Conservation (phyloP, 2,113 vertebrate genomes). For the Laticauda colubrina region DNA sequence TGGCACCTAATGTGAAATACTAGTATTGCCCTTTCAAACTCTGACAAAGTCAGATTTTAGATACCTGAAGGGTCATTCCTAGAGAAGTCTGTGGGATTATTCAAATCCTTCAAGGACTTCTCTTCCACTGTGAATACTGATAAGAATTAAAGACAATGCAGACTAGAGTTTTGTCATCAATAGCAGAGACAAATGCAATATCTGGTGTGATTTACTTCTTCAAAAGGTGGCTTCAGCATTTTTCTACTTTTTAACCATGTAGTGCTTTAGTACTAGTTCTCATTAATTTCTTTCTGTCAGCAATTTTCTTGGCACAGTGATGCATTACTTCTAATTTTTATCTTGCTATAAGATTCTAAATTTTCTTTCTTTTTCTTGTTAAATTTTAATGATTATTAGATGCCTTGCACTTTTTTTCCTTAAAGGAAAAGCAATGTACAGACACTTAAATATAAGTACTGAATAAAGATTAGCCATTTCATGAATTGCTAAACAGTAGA, state of each 20-base stretch:
- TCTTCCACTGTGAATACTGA: background rate
- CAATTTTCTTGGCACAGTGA: background rate
- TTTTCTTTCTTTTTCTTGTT: background rate
- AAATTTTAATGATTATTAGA: background rate
- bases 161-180: background rate
- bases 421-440: background rate
- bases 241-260: background rate
- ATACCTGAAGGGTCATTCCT: background rate
- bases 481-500: background rate
- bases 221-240: background rate
- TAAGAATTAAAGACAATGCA: background rate
- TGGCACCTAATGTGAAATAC: background rate
- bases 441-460: background rate
- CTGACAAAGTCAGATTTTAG: background rate
- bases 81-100: background rate
- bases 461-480: background rate
- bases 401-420: background rate
- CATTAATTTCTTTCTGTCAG: background rate
- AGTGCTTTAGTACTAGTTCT: background rate
- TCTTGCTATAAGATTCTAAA: background rate
- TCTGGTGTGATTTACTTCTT: background rate
- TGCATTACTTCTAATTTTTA: background rate
- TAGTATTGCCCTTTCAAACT: background rate
- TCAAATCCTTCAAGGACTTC: background rate
- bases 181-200: background rate